Conservation (phyloP, 37 sponge, comb jelly and placozoan genomes). For the Chondrilla cf. caribensis region DNA sequence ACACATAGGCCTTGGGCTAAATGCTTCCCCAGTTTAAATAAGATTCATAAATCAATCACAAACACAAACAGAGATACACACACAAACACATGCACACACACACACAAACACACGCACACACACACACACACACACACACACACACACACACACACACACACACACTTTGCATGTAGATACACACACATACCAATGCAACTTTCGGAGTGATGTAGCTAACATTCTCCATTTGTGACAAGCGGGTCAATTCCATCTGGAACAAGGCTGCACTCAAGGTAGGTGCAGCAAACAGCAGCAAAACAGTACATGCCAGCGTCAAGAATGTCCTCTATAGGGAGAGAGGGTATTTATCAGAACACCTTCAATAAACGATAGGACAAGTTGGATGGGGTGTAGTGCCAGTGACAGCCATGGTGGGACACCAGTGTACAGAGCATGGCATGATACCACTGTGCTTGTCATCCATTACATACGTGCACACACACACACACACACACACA, state of each 20-base stretch:
- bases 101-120: neutral
- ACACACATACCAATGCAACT: conserved; percentile 42
- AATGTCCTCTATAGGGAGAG: conserved; percentile 26
- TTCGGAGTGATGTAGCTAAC: conserved; percentile 29
- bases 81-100: neutral
- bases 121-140: too few species aligned
- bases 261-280: conserved; percentile 59
- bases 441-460: too few species aligned
- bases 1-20: too few species aligned
- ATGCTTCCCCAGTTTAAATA: too few species aligned
- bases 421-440: too few species aligned
- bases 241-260: conserved; percentile 10
- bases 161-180: neutral
- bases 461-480: too few species aligned
- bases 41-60: too few species aligned
- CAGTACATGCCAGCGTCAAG: conserved; percentile 3
- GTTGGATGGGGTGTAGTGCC: too few species aligned
- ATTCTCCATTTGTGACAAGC: conserved; percentile 24
- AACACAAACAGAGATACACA: neutral
- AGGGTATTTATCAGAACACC: too few species aligned
- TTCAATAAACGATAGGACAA: too few species aligned
- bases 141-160: too few species aligned
- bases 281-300: conserved; percentile 37
- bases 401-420: too few species aligned
- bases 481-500: conserved; percentile 23